These are phyloP conservation scores for Hoplias malabaricus DNA, from an alignment of 2,113 vertebrate species.

Conservation along the genomic window DNA sequence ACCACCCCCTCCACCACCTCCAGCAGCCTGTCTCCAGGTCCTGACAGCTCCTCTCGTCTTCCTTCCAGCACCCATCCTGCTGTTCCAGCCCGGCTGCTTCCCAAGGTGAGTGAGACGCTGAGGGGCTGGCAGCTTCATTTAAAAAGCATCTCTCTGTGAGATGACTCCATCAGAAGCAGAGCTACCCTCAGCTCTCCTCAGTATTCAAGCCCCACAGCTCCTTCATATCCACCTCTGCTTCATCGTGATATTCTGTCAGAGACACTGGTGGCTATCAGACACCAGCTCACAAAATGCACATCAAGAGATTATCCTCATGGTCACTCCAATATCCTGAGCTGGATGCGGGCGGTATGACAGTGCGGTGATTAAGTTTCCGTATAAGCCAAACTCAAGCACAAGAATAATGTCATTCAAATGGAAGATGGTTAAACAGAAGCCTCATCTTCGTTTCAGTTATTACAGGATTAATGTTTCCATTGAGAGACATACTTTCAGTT, in stretches of 20 bases:
- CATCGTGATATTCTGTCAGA: not conserved
- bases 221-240: not conserved
- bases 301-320: too few species aligned
- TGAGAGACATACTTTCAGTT: too few species aligned
- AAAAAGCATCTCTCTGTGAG: slow-evolving; percentile 34
- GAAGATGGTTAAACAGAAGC: too few species aligned
- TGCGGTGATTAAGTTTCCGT: too few species aligned
- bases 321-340: too few species aligned
- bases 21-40: slow-evolving; percentile 18
- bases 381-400: too few species aligned
- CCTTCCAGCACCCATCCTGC: slow-evolving; percentile 4
- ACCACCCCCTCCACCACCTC: slow-evolving; percentile 13
- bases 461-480: too few species aligned
- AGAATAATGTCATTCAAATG: too few species aligned
- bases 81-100: slow-evolving; percentile 28
- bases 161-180: slow-evolving; percentile 6
- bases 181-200: not conserved
- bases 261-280: not conserved
- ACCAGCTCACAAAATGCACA: not conserved
- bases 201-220: not conserved
- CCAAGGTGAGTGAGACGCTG: slow-evolving; percentile 28
- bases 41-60: slow-evolving; percentile 34
- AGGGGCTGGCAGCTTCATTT: slow-evolving; percentile 40
- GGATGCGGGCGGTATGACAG: too few species aligned
- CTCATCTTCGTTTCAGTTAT: too few species aligned